Evolutionary conservation across 2,797 vertebrate genomes (phyloP).

Genomic region (Peromyscus melanophrys): DNA sequence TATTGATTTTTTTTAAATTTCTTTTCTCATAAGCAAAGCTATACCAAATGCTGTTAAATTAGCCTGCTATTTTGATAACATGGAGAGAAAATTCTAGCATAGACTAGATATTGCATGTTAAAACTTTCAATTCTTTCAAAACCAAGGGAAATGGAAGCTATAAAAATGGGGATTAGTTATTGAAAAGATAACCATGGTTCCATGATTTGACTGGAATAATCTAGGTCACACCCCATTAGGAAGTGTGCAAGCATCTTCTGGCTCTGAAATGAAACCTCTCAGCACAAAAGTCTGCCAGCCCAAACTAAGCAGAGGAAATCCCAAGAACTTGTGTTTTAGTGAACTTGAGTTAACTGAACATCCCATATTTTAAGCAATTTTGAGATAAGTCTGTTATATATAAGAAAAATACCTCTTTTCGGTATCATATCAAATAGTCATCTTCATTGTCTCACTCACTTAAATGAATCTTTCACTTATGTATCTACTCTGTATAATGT

Average conservation of each 20-base stretch:
- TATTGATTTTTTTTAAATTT: neutral
- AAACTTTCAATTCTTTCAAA: neutral
- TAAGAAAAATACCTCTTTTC: neutral
- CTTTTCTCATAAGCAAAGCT: constrained; percentile 26
- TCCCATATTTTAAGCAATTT: constrained; percentile 6
- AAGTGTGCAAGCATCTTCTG: neutral
- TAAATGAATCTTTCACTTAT: constrained; percentile 5
- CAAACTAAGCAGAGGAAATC: neutral
- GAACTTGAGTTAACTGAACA: neutral
- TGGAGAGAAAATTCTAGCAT: neutral
- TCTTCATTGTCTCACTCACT: neutral
- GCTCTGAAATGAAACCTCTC: neutral
- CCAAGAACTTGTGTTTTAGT: neutral
- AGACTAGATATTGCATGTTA: neutral
- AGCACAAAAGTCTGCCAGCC: neutral
- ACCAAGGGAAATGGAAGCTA: neutral
- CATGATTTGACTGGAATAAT: neutral
- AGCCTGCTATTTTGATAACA: neutral
- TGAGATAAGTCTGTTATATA: neutral
- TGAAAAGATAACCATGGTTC: neutral
- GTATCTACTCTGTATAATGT: neutral
- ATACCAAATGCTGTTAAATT: neutral
- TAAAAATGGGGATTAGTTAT: neutral
- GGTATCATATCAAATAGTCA: neutral
- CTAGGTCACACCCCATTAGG: neutral